Conservation (phyloP, 2,888 invertebrate genomes). For the Hyposoter dolosus region DNA sequence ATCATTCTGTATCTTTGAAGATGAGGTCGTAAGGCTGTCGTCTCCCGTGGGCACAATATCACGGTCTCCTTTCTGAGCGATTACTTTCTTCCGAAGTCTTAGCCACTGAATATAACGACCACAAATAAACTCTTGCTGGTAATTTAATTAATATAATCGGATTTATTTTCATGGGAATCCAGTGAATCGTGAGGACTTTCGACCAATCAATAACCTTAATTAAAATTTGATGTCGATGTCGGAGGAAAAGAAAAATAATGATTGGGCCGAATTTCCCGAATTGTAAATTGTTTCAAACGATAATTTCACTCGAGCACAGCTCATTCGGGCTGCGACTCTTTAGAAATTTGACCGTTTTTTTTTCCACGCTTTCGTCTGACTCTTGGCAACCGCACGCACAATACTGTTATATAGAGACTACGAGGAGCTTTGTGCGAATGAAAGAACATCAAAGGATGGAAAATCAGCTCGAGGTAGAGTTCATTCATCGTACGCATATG, state of each 20-base stretch:
- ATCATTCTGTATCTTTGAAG: conserved; percentile 47
- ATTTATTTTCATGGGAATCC: background rate
- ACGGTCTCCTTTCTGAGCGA: background rate
- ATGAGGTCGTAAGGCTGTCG: conserved; percentile 31
- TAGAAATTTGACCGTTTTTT: background rate
- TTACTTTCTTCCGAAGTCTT: conserved; percentile 14
- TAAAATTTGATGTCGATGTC: background rate
- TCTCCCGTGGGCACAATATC: conserved; percentile 20
- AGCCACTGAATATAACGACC: conserved; percentile 15
- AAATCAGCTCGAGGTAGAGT: conserved; percentile 52
- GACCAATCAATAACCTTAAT: background rate
- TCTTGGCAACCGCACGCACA: conserved; percentile 49
- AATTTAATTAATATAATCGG: background rate
- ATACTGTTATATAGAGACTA: conserved; percentile 51
- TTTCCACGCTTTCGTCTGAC: conserved; percentile 20
- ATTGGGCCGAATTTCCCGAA: background rate
- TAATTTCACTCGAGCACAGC: background rate
- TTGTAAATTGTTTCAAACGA: conserved; percentile 5
- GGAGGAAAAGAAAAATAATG: background rate
- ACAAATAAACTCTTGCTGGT: background rate
- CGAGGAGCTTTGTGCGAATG: conserved; percentile 51
- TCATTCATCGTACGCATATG: conserved; percentile 70
- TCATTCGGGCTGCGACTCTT: background rate
- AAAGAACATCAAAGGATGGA: conserved; percentile 54
- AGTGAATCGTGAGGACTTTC: too few species aligned